Conservation (phyloP, 2,888 invertebrate species). For the Ichneumon xanthorius region DNA sequence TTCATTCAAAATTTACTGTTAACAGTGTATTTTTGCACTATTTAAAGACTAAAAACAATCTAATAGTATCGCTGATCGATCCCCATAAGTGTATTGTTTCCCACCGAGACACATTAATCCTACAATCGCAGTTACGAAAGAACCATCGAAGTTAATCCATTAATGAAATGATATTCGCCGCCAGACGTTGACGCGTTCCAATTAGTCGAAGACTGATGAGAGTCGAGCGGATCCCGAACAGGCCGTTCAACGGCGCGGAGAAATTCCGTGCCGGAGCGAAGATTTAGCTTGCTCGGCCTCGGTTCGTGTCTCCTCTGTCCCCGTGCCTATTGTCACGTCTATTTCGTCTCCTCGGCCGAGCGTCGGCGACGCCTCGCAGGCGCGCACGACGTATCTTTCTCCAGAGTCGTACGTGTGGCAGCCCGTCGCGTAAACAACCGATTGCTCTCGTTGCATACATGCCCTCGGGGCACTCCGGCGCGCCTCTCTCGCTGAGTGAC, state of each 20-base stretch:
- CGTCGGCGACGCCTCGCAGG: background rate
- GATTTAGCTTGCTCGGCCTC: constrained; percentile 8
- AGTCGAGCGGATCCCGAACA: background rate
- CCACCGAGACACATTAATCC: background rate
- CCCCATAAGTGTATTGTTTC: background rate
- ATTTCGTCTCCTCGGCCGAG: background rate
- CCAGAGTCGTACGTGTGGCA: constrained; percentile 6
- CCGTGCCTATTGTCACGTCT: constrained; percentile 20
- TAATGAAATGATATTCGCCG: background rate
- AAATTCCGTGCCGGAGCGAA: background rate
- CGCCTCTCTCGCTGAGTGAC: background rate
- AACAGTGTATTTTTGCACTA: no score
- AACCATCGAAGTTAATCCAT: background rate
- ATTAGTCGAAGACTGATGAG: constrained; percentile 16
- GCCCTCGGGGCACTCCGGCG: background rate
- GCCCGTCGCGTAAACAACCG: constrained; percentile 14
- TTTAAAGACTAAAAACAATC: no score
- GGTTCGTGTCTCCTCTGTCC: background rate
- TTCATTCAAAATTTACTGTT: no score
- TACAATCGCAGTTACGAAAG: background rate
- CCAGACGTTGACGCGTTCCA: constrained; percentile 13
- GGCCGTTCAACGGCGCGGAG: background rate
- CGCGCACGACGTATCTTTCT: constrained; percentile 13
- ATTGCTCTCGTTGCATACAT: constrained; percentile 11
- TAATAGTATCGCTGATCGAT: background rate